phyloP scores from a whole-genome alignment of 2,888 invertebrate genomes.

The Synergus itoensis region DNA sequence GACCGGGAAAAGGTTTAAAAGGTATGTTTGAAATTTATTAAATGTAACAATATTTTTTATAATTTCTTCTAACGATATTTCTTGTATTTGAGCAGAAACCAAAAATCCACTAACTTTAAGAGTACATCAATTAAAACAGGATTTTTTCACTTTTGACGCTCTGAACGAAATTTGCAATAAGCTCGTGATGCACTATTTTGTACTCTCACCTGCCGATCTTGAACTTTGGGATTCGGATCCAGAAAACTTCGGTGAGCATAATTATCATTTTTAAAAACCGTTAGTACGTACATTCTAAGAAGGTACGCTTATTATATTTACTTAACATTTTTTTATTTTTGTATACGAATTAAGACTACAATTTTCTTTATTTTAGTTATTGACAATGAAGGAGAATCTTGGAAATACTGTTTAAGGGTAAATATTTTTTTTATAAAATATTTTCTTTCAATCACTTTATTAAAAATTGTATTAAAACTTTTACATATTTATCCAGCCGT shows the following conservation, averaged over 20 bases:
- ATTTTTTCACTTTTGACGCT: constrained; percentile 88
- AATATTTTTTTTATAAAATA: constrained; percentile 65
- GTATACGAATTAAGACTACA: neutral
- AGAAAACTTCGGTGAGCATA: constrained; percentile 87
- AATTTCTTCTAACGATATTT: neutral
- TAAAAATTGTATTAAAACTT: constrained; percentile 43
- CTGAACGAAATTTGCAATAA: constrained; percentile 90
- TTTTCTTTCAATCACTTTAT: constrained; percentile 14
- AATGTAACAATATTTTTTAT: constrained; percentile 3
- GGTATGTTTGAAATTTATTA: constrained; percentile 37
- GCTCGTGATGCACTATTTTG: constrained; percentile 92
- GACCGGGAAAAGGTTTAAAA: constrained; percentile 71
- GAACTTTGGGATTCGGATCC: constrained; percentile 94
- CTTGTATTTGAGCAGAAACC: constrained; percentile 71
- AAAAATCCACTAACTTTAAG: constrained; percentile 77
- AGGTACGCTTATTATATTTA: neutral
- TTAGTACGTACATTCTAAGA: constrained; percentile 8
- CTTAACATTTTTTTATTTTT: constrained; percentile 11
- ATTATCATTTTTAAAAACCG: constrained; percentile 16
- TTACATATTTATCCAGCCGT: constrained; percentile 82
- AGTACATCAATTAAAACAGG: constrained; percentile 85
- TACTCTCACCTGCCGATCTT: constrained; percentile 90
- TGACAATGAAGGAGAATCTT: constrained; percentile 94
- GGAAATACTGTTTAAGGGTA: constrained; percentile 94
- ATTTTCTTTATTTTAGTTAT: constrained; percentile 76